phyloP scores from a whole-genome alignment of 1,140 invertebrate species.

The Drosophila pseudoobscura region DNA sequence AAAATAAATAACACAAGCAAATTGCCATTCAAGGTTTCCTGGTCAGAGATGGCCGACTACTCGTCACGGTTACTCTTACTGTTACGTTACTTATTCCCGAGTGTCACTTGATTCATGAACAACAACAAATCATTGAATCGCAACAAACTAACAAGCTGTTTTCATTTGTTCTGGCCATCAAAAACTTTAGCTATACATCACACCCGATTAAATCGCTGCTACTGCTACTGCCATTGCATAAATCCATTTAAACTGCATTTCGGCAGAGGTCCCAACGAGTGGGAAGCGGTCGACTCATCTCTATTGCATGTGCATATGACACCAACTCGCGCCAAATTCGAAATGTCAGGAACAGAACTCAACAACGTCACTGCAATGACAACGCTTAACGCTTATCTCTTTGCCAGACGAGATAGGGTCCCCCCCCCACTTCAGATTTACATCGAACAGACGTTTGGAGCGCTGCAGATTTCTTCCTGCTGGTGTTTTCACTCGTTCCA shows the following conservation, averaged over 20 bases:
- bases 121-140: not conserved
- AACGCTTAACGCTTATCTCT: slow-evolving; percentile 25
- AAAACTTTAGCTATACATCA: too few species aligned
- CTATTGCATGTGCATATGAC: slow-evolving; percentile 2
- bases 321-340: slow-evolving; percentile 42
- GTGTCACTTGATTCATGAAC: not conserved
- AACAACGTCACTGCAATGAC: slow-evolving; percentile 7
- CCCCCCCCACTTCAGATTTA: slow-evolving; percentile 24
- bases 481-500: slow-evolving; percentile 13
- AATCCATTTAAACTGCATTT: too few species aligned
- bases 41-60: slow-evolving; percentile 31
- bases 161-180: too few species aligned
- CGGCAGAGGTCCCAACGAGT: too few species aligned
- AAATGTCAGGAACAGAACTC: slow-evolving; percentile 38
- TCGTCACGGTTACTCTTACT: not conserved
- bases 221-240: too few species aligned
- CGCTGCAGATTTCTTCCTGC: slow-evolving; percentile 4
- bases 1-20: slow-evolving; percentile 13
- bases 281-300: slow-evolving; percentile 6
- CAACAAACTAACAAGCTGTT: too few species aligned
- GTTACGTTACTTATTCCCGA: too few species aligned
- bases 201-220: too few species aligned
- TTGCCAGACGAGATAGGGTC: slow-evolving; percentile 25
- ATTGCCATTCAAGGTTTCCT: slow-evolving; percentile 58
- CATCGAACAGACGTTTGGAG: slow-evolving; percentile 24